These are phyloP conservation scores for Meteorus sp. DNA, from an alignment of 1,140 invertebrate genomes.

Conservation along the genomic window DNA sequence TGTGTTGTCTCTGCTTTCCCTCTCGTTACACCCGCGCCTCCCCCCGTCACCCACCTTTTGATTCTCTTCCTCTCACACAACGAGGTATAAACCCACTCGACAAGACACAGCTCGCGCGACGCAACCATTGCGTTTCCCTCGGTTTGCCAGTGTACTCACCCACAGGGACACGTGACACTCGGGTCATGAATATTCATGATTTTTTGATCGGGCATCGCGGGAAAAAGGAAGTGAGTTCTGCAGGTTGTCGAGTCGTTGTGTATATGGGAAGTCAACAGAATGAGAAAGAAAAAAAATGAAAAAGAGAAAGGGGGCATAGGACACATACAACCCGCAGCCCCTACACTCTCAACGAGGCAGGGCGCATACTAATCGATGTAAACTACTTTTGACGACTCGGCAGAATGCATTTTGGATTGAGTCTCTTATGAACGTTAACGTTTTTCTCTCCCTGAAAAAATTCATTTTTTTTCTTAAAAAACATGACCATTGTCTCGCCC, in stretches of 20 bases:
- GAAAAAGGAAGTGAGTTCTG: conserved; percentile 31
- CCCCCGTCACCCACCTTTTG: conserved; percentile 7
- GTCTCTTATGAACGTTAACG: too few species aligned
- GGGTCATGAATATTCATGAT: conserved; percentile 33
- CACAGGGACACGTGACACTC: conserved; percentile 23
- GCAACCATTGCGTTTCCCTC: conserved; percentile 1
- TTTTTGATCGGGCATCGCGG: conserved; percentile 33
- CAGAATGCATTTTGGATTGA: too few species aligned
- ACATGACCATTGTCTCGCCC: too few species aligned
- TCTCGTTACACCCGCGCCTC: too few species aligned
- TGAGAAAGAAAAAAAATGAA: neutral
- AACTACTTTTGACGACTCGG: neutral
- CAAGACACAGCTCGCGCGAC: neutral
- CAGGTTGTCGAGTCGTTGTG: conserved; percentile 20
- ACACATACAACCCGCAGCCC: conserved; percentile 37
- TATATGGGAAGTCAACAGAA: neutral
- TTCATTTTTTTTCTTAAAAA: too few species aligned
- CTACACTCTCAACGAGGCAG: conserved; percentile 41
- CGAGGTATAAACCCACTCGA: neutral
- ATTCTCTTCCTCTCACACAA: conserved; percentile 5
- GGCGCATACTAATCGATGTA: conserved; percentile 50
- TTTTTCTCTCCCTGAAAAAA: too few species aligned
- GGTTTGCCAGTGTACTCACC: neutral
- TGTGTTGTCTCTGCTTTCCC: conserved; percentile 34
- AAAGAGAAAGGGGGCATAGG: neutral